These are phyloP conservation scores for Caiman crocodilus DNA, from an alignment of 2,797 vertebrate species.

Conservation along the genomic window DNA sequence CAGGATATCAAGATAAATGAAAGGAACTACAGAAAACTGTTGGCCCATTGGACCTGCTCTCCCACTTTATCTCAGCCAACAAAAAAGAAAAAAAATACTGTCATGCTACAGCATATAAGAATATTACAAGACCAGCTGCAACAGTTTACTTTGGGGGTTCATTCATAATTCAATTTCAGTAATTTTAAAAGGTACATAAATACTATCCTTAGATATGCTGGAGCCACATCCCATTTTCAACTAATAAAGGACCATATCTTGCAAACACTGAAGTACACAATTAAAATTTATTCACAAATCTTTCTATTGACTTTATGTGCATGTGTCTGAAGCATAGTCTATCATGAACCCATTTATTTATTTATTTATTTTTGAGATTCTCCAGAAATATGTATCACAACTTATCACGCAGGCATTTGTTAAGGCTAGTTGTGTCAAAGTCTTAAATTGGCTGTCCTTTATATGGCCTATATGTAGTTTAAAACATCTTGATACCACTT, in stretches of 20 bases:
- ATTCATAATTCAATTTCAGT: not conserved
- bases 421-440: not conserved
- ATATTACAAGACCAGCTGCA: rapidly evolving
- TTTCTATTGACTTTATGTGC: not conserved
- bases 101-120: rapidly evolving
- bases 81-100: not conserved
- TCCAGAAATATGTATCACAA: not conserved
- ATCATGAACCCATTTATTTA: not conserved
- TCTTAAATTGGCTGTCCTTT: not conserved
- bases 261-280: not conserved
- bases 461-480: not conserved
- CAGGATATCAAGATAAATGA: not conserved
- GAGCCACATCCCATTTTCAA: not conserved
- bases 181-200: not conserved
- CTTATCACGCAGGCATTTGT: not conserved
- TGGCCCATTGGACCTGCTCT: not conserved
- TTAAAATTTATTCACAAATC: not conserved
- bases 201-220: not conserved
- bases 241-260: not conserved
- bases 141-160: not conserved
- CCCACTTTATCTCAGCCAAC: not conserved
- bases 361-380: not conserved
- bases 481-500: not conserved
- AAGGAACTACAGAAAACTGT: not conserved
- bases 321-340: not conserved